These are phyloP conservation scores for Chrosomus eos DNA, from an alignment of 2,797 vertebrate genomes.

Conservation along the genomic window DNA sequence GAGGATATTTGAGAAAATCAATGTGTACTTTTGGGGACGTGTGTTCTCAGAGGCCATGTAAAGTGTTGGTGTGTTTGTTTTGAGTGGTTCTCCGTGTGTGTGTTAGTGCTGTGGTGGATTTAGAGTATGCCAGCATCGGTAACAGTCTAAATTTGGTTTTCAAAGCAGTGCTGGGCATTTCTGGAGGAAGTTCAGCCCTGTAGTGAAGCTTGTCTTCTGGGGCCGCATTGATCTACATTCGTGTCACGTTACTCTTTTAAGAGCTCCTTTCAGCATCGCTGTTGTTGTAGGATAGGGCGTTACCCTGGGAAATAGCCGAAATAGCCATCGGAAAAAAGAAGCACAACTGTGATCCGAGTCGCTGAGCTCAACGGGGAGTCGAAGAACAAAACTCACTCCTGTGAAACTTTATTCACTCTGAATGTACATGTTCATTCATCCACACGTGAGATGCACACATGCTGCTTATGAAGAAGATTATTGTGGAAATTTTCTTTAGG, in stretches of 20 bases:
- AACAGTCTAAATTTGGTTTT: slow-evolving; percentile 11
- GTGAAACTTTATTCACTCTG: slow-evolving; percentile 44
- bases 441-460: not conserved
- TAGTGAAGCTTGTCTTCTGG: slow-evolving; percentile 30
- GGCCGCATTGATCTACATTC: slow-evolving; percentile 53
- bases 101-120: not conserved
- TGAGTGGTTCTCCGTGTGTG: not conserved
- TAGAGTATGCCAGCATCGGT: not conserved
- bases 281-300: slow-evolving; percentile 54
- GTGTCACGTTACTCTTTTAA: slow-evolving; percentile 50
- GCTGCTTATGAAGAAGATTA: not conserved
- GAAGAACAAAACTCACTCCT: slow-evolving; percentile 49
- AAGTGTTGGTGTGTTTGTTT: not conserved
- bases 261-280: slow-evolving; percentile 54
- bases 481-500: not conserved
- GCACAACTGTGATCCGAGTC: slow-evolving; percentile 39
- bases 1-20: slow-evolving; percentile 18
- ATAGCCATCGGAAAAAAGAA: slow-evolving; percentile 54
- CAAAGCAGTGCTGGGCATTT: slow-evolving; percentile 20
- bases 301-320: slow-evolving; percentile 66
- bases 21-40: slow-evolving; percentile 19
- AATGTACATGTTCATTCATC: not conserved
- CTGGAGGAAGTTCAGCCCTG: slow-evolving; percentile 24
- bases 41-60: not conserved
- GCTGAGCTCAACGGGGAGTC: slow-evolving; percentile 50